Percentiles rank a stretch among this genome's conserved stretches.
These are phyloP conservation scores for Eledona agricola DNA, from an alignment of 2,888 invertebrate genomes.

Conservation along the genomic window DNA sequence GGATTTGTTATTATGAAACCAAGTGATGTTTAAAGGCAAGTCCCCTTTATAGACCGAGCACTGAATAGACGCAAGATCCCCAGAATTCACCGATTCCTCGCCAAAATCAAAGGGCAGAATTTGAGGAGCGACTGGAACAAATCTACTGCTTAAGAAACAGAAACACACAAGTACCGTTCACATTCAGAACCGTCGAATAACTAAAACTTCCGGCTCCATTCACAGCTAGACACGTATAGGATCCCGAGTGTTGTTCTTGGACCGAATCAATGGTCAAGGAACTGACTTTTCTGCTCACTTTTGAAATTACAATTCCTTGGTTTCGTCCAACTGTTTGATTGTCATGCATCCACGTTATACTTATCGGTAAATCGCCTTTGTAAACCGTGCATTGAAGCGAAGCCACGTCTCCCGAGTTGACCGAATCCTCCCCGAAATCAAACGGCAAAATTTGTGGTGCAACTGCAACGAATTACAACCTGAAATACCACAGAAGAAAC, in stretches of 20 bases:
- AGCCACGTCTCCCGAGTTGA: constrained; percentile 55
- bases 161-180: constrained; percentile 68
- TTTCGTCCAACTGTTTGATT: constrained; percentile 62
- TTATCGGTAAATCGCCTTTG: constrained; percentile 80
- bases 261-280: constrained; percentile 69
- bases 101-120: constrained; percentile 68
- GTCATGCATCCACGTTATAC: constrained; percentile 76
- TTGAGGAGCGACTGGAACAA: constrained; percentile 62
- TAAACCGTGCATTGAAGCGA: constrained; percentile 69
- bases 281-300: constrained; percentile 70
- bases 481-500: constrained; percentile 63
- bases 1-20: constrained; percentile 67
- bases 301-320: constrained; percentile 65
- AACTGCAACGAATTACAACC: constrained; percentile 34
- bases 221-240: constrained; percentile 68
- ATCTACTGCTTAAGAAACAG: not conserved
- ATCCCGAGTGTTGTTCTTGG: constrained; percentile 65
- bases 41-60: constrained; percentile 79
- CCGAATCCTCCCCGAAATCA: constrained; percentile 64
- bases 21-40: constrained; percentile 70
- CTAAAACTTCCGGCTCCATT: constrained; percentile 71
- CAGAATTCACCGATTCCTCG: constrained; percentile 69
- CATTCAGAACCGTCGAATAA: constrained; percentile 72
- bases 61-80: constrained; percentile 73
- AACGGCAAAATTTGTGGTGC: constrained; percentile 68